Conservation (phyloP, 2,113 vertebrate species). For the Bostrychus sinensis region DNA sequence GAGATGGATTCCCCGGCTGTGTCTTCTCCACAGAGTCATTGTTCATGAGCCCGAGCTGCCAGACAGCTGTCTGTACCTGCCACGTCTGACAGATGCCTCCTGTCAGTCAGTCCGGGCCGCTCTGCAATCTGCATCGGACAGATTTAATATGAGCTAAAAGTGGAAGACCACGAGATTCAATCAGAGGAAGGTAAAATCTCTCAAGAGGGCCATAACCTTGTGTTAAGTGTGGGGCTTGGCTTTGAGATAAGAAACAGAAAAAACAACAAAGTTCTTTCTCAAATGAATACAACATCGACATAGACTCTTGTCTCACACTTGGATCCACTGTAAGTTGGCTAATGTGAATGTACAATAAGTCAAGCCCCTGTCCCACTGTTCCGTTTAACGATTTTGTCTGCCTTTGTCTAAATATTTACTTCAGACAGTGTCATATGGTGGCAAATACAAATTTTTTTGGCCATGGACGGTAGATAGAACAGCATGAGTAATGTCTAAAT, state of each 20-base stretch:
- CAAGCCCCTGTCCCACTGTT: too few species aligned
- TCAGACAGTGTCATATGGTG: too few species aligned
- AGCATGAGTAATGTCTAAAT: too few species aligned
- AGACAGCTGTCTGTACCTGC: constrained; percentile 68
- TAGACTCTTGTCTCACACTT: too few species aligned
- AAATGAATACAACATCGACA: too few species aligned
- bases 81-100: constrained; percentile 66
- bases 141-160: constrained; percentile 26
- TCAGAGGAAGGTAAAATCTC: constrained; percentile 11
- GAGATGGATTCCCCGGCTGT: constrained; percentile 64
- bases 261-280: too few species aligned
- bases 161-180: constrained; percentile 23
- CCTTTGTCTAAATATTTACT: too few species aligned
- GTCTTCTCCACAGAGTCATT: constrained; percentile 62
- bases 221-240: not conserved
- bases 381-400: too few species aligned
- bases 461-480: too few species aligned
- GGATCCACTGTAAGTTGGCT: too few species aligned
- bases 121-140: constrained; percentile 40
- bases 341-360: too few species aligned
- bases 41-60: constrained; percentile 65
- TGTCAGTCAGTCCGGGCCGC: constrained; percentile 54
- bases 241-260: not conserved
- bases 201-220: constrained; percentile 3
- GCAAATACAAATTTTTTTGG: too few species aligned